Percentiles rank a stretch among this genome's conserved stretches.
phyloP scores from a whole-genome alignment of 2,888 invertebrate species.

The Pimpla rufipes region DNA sequence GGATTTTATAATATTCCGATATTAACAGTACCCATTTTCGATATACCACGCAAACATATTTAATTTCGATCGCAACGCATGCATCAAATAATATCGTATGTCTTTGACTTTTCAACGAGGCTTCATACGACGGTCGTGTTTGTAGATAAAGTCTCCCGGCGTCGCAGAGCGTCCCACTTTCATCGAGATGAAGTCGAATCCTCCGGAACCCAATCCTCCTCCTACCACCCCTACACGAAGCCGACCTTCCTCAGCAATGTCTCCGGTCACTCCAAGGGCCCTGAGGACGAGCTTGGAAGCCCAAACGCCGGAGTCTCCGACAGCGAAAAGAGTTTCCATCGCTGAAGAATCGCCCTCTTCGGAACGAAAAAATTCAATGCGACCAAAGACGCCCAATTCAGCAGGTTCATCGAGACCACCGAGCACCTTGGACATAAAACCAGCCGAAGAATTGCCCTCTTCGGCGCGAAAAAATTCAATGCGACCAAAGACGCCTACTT shows the following conservation, averaged over 20 bases:
- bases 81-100: not conserved
- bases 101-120: not conserved
- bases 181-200: conserved; percentile 60
- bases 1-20: too few species aligned
- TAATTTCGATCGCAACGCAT: not conserved
- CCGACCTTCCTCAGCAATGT: conserved; percentile 71
- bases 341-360: conserved; percentile 12
- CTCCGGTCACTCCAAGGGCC: conserved; percentile 79
- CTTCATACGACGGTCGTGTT: conserved; percentile 39
- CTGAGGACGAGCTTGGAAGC: conserved; percentile 75
- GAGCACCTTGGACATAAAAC: conserved; percentile 51
- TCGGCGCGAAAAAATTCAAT: conserved; percentile 31
- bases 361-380: conserved; percentile 25
- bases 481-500: conserved; percentile 31
- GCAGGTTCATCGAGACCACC: conserved; percentile 42
- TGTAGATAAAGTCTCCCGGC: conserved; percentile 48
- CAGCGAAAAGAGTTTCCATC: conserved; percentile 49
- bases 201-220: conserved; percentile 78
- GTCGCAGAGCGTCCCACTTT: conserved; percentile 57
- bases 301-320: conserved; percentile 68
- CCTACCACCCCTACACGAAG: conserved; percentile 80
- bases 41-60: too few species aligned
- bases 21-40: too few species aligned
- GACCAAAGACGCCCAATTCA: conserved; percentile 34
- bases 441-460: not conserved